phyloP scores from a whole-genome alignment of 2,113 vertebrate genomes.

The Zingel zingel region DNA sequence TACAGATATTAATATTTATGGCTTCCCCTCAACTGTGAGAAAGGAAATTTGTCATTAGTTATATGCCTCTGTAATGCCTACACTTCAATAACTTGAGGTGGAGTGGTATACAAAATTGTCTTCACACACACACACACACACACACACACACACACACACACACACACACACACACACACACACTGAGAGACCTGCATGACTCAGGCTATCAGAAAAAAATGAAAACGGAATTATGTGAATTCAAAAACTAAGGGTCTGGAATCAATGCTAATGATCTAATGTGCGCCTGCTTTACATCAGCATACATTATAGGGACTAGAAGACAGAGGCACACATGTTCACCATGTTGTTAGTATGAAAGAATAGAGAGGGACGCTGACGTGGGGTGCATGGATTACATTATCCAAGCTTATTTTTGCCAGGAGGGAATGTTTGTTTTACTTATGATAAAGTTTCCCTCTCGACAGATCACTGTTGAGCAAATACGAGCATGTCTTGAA shows the following conservation, averaged over 20 bases:
- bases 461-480: constrained; percentile 43
- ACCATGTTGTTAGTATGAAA: constrained; percentile 41
- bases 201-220: neutral
- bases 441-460: constrained; percentile 64
- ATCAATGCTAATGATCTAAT: constrained; percentile 53
- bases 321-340: constrained; percentile 36
- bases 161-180: constrained; percentile 1
- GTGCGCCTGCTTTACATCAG: constrained; percentile 50
- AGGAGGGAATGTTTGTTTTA: constrained; percentile 70
- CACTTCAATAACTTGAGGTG: constrained; percentile 32
- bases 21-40: constrained; percentile 29
- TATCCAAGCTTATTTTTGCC: constrained; percentile 61
- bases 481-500: constrained; percentile 51
- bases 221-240: neutral
- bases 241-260: constrained; percentile 25
- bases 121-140: constrained; percentile 5
- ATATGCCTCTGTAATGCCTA: constrained; percentile 30
- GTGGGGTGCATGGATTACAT: constrained; percentile 51
- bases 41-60: constrained; percentile 49
- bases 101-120: constrained; percentile 26
- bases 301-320: constrained; percentile 7
- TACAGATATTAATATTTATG: constrained; percentile 63
- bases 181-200: neutral
- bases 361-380: constrained; percentile 4
- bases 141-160: neutral